Evolutionary conservation across 2,797 vertebrate species (phyloP).

Genomic region (Sardinella longiceps): DNA sequence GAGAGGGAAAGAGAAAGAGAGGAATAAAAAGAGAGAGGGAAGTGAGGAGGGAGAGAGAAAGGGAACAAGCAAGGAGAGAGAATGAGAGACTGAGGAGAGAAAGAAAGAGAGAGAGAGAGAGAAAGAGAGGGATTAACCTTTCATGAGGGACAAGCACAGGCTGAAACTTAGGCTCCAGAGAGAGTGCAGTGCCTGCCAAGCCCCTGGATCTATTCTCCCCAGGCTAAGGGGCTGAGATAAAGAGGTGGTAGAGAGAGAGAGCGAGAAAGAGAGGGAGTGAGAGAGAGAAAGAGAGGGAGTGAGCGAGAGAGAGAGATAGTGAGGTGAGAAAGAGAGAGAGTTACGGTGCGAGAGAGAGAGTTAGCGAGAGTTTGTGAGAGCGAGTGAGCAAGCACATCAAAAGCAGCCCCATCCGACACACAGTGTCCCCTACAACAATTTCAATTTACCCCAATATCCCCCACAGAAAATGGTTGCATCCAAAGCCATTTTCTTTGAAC

Average conservation of each 20-base stretch:
- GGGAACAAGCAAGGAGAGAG: conserved; percentile 48
- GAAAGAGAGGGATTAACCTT: conserved; percentile 48
- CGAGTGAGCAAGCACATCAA: background rate
- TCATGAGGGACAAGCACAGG: conserved; percentile 49
- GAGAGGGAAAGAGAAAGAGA: background rate
- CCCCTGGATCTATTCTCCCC: conserved; percentile 45
- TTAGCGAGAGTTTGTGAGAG: background rate
- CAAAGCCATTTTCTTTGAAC: conserved; percentile 76
- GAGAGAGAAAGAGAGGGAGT: background rate
- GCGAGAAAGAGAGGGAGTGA: background rate
- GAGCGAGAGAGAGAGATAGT: too few relatives aligned
- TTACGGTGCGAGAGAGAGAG: background rate
- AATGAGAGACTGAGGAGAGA: background rate
- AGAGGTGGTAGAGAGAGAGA: conserved; percentile 30
- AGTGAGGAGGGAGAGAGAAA: conserved; percentile 51
- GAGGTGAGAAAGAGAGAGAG: conserved; percentile 30
- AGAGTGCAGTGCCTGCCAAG: conserved; percentile 41
- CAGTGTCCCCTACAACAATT: conserved; percentile 72
- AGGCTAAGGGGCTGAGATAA: conserved; percentile 35
- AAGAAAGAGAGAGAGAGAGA: background rate
- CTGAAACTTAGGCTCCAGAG: conserved; percentile 53
- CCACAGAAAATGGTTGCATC: conserved; percentile 69
- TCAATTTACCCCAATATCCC: conserved; percentile 76
- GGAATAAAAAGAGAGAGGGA: conserved; percentile 54
- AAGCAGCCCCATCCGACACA: background rate